These are phyloP conservation scores for Mycteria americana DNA, from an alignment of 2,797 vertebrate genomes.

Conservation along the genomic window DNA sequence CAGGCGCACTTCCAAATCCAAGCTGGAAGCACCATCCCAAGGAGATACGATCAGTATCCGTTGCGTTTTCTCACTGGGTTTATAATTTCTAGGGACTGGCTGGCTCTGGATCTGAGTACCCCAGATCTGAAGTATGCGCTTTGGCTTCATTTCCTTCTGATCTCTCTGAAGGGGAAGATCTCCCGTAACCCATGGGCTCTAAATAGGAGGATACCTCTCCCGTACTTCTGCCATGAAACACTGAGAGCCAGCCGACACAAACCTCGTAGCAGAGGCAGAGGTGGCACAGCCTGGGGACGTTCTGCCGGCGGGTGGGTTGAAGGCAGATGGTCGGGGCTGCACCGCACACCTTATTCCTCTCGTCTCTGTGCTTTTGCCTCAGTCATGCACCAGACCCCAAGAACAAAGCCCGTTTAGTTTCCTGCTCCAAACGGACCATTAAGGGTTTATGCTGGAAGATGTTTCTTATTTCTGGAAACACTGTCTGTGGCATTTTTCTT, in stretches of 20 bases:
- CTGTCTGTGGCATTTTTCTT: neutral
- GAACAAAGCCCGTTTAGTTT: neutral
- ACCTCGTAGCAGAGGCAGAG: neutral
- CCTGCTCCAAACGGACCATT: neutral
- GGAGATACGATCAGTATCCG: neutral
- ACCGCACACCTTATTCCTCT: neutral
- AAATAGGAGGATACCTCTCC: neutral
- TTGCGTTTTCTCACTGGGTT: neutral
- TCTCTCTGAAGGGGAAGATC: neutral
- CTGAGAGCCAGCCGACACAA: neutral
- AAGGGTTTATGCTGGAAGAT: neutral
- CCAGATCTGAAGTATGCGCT: neutral
- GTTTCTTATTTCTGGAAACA: constrained; percentile 4
- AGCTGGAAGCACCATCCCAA: neutral
- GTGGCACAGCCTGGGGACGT: neutral
- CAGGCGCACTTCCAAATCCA: neutral
- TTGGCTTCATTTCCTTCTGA: neutral
- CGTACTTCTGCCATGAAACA: too few species aligned
- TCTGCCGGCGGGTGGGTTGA: neutral
- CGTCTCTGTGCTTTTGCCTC: neutral
- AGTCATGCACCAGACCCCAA: neutral
- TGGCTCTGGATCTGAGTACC: neutral
- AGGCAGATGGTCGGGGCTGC: neutral
- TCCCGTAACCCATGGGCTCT: too few species aligned
- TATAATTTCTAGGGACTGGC: neutral